A percentile compares a stretch with the other conserved stretches of the same genome.
Evolutionary conservation across 1,140 invertebrate species (phyloP).

Genomic region (Eumaeus atala): DNA sequence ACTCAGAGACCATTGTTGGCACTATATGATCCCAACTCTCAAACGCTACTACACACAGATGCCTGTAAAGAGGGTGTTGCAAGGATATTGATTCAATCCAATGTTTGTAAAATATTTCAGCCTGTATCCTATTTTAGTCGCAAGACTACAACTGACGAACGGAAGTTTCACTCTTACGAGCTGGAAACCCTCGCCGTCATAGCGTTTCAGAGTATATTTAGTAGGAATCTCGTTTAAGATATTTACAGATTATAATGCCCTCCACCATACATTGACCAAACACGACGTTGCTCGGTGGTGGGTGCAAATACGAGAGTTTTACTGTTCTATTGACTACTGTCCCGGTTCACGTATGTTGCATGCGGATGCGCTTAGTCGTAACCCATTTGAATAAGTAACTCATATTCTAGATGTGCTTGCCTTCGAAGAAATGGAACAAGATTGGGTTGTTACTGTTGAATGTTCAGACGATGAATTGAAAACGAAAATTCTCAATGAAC

Average conservation of each 20-base stretch:
- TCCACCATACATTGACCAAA: neutral
- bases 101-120: slow-evolving; percentile 11
- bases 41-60: slow-evolving; percentile 29
- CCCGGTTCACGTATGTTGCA: slow-evolving; percentile 23
- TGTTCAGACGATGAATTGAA: slow-evolving; percentile 27
- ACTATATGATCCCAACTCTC: slow-evolving; percentile 23
- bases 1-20: slow-evolving; percentile 21
- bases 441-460: slow-evolving; percentile 34
- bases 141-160: slow-evolving; percentile 22
- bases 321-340: slow-evolving; percentile 14
- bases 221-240: slow-evolving; percentile 59
- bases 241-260: slow-evolving; percentile 42
- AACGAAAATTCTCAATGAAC: slow-evolving; percentile 22
- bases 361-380: slow-evolving; percentile 2
- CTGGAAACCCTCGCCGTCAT: slow-evolving; percentile 54
- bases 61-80: too few relatives aligned
- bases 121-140: slow-evolving; percentile 32
- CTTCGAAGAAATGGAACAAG: slow-evolving; percentile 15
- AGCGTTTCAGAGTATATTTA: slow-evolving; percentile 56
- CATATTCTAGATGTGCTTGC: slow-evolving; percentile 15
- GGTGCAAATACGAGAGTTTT: slow-evolving; percentile 3
- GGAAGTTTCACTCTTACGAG: slow-evolving; percentile 22
- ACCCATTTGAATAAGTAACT: neutral
- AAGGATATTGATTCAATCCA: slow-evolving; percentile 27
- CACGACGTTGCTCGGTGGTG: slow-evolving; percentile 20